Conservation (phyloP, 1,140 invertebrate genomes). For the Aphelinus atriplicis region DNA sequence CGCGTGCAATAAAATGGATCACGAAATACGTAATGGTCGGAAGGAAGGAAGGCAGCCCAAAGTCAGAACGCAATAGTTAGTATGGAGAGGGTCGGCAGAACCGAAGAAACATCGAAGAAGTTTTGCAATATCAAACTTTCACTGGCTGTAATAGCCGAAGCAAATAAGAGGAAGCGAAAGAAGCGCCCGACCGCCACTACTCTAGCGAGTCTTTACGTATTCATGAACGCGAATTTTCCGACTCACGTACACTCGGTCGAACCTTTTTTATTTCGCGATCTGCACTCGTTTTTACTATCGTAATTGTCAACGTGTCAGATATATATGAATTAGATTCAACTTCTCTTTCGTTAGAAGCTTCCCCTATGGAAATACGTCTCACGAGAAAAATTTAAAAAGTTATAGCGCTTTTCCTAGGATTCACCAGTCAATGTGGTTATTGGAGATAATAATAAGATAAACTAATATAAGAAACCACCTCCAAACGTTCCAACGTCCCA, state of each 20-base stretch:
- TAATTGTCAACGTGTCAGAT: too few relatives aligned
- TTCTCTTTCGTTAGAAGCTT: too few relatives aligned
- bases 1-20: too few relatives aligned
- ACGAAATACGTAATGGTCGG: not conserved
- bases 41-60: constrained; percentile 11
- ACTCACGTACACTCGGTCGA: not conserved
- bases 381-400: too few relatives aligned
- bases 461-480: too few relatives aligned
- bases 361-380: too few relatives aligned
- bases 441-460: too few relatives aligned
- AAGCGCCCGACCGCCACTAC: not conserved
- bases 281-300: not conserved
- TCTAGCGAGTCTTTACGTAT: constrained; percentile 17
- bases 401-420: too few relatives aligned
- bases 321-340: too few relatives aligned
- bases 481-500: too few relatives aligned
- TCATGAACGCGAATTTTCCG: constrained; percentile 24
- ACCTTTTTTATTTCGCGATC: not conserved
- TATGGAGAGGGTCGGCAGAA: not conserved
- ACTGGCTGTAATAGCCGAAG: constrained; percentile 7
- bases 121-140: constrained; percentile 37
- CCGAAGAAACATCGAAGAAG: constrained; percentile 34
- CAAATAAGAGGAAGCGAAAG: not conserved
- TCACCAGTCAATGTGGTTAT: too few relatives aligned
- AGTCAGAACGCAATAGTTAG: not conserved